Evolutionary conservation across 2,113 vertebrate genomes (phyloP).

Genomic region (Actinemys pallida): DNA sequence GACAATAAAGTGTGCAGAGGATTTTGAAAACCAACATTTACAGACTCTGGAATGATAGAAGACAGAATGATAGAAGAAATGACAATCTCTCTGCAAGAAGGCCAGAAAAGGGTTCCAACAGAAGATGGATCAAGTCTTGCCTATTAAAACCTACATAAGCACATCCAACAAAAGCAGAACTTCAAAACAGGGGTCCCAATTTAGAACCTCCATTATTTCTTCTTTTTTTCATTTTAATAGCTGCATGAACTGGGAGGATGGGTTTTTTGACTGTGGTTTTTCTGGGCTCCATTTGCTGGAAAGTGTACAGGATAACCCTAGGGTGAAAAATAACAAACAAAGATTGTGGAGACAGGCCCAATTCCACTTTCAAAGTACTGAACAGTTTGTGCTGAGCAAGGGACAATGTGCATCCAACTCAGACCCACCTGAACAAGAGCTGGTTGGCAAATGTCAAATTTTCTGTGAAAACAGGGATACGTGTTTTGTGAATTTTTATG

Average conservation of each 20-base stretch:
- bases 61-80: too few relatives aligned
- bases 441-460: background rate
- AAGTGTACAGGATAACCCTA: background rate
- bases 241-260: slow-evolving; percentile 27
- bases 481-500: background rate
- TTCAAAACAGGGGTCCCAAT: too few relatives aligned
- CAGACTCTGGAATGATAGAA: too few relatives aligned
- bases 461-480: background rate
- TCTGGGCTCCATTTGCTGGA: background rate
- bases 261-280: rapidly evolving
- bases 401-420: background rate
- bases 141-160: too few relatives aligned
- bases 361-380: background rate
- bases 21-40: too few relatives aligned
- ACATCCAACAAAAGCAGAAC: too few relatives aligned
- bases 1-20: too few relatives aligned
- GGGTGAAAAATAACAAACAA: background rate
- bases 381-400: background rate
- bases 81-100: too few relatives aligned
- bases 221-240: background rate
- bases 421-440: background rate
- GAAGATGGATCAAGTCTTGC: too few relatives aligned
- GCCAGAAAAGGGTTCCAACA: too few relatives aligned
- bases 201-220: slow-evolving; percentile 1
- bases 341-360: rapidly evolving